A percentile compares a stretch with the other conserved stretches of the same genome.
These are phyloP conservation scores for Dione vanillae DNA, from an alignment of 2,888 invertebrate genomes.

Conservation along the genomic window DNA sequence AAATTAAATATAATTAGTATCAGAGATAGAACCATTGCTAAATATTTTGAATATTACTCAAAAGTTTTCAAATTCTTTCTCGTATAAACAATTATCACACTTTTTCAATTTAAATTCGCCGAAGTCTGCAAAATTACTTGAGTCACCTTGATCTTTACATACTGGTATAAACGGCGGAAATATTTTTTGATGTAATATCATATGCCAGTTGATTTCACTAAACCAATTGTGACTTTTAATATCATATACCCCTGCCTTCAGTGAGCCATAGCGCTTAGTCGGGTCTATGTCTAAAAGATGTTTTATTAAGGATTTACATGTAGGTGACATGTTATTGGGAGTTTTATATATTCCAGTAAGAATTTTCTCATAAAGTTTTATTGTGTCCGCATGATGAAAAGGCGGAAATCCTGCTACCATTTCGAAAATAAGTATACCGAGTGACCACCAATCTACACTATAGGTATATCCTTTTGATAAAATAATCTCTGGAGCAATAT, in stretches of 20 bases:
- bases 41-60: conserved; percentile 56
- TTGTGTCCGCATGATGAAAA: conserved; percentile 93
- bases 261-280: conserved; percentile 90
- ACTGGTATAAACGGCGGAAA: conserved; percentile 85
- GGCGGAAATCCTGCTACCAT: conserved; percentile 96
- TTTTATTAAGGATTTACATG: conserved; percentile 91
- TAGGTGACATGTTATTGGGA: conserved; percentile 90
- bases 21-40: not conserved
- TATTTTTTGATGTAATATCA: conserved; percentile 89
- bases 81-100: conserved; percentile 78
- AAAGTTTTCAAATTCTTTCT: conserved; percentile 88
- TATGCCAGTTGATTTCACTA: conserved; percentile 90
- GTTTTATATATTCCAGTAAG: conserved; percentile 93
- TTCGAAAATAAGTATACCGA: conserved; percentile 94
- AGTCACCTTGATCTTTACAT: conserved; percentile 82
- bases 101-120: conserved; percentile 79
- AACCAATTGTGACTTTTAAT: conserved; percentile 97
- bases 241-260: conserved; percentile 93
- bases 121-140: conserved; percentile 86
- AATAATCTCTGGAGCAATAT: conserved; percentile 96
- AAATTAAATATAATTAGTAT: not conserved
- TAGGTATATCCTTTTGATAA: conserved; percentile 94
- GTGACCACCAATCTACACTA: conserved; percentile 98
- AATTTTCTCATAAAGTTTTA: conserved; percentile 96
- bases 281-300: conserved; percentile 87